A percentile compares a stretch with the other conserved stretches of the same genome.
Conservation (phyloP, 2,888 invertebrate genomes). For the Lepidochrysops patricia region DNA sequence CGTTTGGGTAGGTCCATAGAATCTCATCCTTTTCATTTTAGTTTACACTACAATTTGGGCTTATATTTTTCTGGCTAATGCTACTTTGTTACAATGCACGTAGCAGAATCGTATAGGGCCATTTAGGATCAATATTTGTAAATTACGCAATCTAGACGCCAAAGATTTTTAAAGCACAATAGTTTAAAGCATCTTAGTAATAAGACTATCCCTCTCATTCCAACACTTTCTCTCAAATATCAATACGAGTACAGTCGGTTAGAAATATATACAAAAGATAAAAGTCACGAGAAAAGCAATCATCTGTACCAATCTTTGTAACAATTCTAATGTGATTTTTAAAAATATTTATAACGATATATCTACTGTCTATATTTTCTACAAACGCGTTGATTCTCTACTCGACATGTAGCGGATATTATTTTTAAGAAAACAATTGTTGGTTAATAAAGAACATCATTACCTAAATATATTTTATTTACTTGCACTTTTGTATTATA, state of each 20-base stretch:
- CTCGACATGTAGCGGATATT: not conserved
- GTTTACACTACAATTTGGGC: not conserved
- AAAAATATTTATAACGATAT: not conserved
- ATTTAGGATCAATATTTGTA: slow-evolving; percentile 1
- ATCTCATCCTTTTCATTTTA: not conserved
- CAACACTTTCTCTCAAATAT: not conserved
- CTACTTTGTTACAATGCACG: not conserved
- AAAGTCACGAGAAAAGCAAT: not conserved
- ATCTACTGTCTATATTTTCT: slow-evolving; percentile 3
- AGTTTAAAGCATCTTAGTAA: not conserved
- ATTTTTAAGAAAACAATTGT: slow-evolving; percentile 9
- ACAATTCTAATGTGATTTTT: not conserved
- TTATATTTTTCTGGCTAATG: not conserved
- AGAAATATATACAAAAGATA: not conserved
- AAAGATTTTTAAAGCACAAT: not conserved
- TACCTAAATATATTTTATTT: not conserved
- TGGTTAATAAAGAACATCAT: slow-evolving; percentile 4
- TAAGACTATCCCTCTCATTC: not conserved
- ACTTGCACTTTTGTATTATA: not conserved
- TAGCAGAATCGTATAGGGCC: not conserved
- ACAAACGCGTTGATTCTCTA: slow-evolving; percentile 3
- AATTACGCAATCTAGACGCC: not conserved
- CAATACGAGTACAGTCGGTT: not conserved
- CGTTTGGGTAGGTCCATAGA: not conserved
- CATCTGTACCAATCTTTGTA: not conserved